Percentiles rank a stretch among this genome's conserved stretches.
These are phyloP conservation scores for Zeuzera pyrina DNA, from an alignment of 2,888 invertebrate genomes.

Conservation along the genomic window DNA sequence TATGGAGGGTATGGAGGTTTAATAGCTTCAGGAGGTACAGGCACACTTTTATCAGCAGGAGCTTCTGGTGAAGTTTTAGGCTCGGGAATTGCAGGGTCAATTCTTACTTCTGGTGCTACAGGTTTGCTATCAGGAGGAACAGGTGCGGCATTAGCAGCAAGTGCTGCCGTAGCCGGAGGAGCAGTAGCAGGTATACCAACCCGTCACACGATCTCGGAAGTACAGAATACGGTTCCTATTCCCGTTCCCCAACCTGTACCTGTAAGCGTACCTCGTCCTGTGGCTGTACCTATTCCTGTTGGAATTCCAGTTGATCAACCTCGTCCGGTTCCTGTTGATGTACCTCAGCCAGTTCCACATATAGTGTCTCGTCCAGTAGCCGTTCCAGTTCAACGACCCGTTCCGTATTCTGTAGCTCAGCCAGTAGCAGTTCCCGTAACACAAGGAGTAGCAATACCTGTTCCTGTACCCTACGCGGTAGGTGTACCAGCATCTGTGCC, in stretches of 20 bases:
- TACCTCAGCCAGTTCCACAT: constrained; percentile 60
- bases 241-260: constrained; percentile 69
- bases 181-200: constrained; percentile 33
- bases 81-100: too few species aligned
- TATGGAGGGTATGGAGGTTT: too few species aligned
- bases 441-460: constrained; percentile 66
- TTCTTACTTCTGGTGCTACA: too few species aligned
- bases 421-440: constrained; percentile 66
- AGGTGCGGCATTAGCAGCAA: too few species aligned
- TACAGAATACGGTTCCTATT: constrained; percentile 62
- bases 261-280: constrained; percentile 58
- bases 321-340: constrained; percentile 37
- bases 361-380: constrained; percentile 54
- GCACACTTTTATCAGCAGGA: too few species aligned
- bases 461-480: constrained; percentile 67
- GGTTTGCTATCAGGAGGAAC: too few species aligned
- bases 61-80: too few species aligned
- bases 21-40: too few species aligned
- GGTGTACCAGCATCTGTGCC: constrained; percentile 51
- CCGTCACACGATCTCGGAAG: constrained; percentile 52
- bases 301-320: constrained; percentile 57
- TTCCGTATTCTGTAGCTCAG: constrained; percentile 68
- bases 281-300: constrained; percentile 61
- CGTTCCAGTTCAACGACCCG: constrained; percentile 67
- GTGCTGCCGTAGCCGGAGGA: too few species aligned